phyloP scores from a whole-genome alignment of 2,113 vertebrate genomes.

The Scatophagus argus region DNA sequence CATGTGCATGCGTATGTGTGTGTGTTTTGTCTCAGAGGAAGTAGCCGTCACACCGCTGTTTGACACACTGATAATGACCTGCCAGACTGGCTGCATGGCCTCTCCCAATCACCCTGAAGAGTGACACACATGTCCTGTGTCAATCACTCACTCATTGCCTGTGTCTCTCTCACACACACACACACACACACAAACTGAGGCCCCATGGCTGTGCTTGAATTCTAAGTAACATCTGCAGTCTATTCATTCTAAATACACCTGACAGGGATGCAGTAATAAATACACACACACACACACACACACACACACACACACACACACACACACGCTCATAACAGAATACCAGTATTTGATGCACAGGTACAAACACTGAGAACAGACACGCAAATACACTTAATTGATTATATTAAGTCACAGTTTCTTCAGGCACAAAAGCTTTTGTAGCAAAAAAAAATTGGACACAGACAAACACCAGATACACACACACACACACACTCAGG shows the following conservation, averaged over 20 bases:
- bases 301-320: constrained; percentile 8
- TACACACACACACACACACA: constrained; percentile 5
- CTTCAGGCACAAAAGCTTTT: not conserved
- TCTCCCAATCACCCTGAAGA: constrained; percentile 57
- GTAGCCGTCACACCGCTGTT: constrained; percentile 68
- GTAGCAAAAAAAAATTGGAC: not conserved
- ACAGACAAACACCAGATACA: constrained; percentile 1
- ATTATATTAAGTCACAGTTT: not conserved
- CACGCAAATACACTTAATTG: not conserved
- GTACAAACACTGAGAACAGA: not conserved
- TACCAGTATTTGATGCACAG: not conserved
- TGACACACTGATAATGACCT: constrained; percentile 85
- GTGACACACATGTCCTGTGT: constrained; percentile 67
- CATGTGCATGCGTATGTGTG: constrained; percentile 34
- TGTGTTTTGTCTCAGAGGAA: constrained; percentile 73
- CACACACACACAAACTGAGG: constrained; percentile 15
- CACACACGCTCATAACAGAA: not conserved
- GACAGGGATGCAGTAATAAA: constrained; percentile 48
- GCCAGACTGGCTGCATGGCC: constrained; percentile 71
- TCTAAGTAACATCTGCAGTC: constrained; percentile 59
- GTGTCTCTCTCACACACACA: constrained; percentile 20
- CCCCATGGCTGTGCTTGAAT: constrained; percentile 47
- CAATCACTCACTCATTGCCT: constrained; percentile 66
- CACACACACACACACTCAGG: constrained; percentile 3
- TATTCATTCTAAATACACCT: constrained; percentile 57